Base-by-base conservation (phyloP, 2,888 invertebrate species). In the Apodemia zela region DNA sequence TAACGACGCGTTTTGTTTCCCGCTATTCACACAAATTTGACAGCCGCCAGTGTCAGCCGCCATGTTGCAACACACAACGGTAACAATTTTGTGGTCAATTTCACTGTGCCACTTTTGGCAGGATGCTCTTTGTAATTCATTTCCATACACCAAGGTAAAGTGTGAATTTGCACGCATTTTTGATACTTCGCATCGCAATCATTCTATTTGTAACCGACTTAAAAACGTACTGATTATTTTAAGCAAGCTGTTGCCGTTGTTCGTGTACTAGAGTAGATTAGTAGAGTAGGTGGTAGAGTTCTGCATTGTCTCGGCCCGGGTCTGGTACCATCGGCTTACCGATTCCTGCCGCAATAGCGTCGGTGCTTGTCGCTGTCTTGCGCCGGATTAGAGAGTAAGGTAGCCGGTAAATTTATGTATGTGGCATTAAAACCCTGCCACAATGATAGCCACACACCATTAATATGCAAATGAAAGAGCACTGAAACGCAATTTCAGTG, bases 21-120 rank as follows among this genome's bases (percentile, higher is more conserved):
- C 54, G 54, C 54, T 54, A 54, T 54, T 54, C 54, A 54, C 54
- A 25, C 21, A 25, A 54, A 54, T 54, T 25, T 54, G 54, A 54
- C 54, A 54, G 21, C 15, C 25, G 54, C 15, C 25, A 54, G 54
- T 54, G 54, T 54, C 54, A 54, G 25, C 25, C 54, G 54, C 54
- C 21, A 25, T 54, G 15, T 54, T 54, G 54, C 13, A 25, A 54
- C 15, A 25, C 25, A 6, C 54, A 54, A 54, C 54, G 54, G 54
- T 54, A 54, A 25, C 21, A 21, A 51, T 51, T 18, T 51, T 54
- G 54, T 54, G 54, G 54, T 54, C 0, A 54, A 54, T 54, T 54
- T 54, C 54, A 25, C 54, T 25, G 54, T 54, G 25, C 25, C 15
- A 54, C 54, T 54, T 54, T 54, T 2, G 25, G 54, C 54, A 54